Evolutionary conservation across 1,140 invertebrate species (phyloP).

Genomic region (Rhopalosiphum padi): DNA sequence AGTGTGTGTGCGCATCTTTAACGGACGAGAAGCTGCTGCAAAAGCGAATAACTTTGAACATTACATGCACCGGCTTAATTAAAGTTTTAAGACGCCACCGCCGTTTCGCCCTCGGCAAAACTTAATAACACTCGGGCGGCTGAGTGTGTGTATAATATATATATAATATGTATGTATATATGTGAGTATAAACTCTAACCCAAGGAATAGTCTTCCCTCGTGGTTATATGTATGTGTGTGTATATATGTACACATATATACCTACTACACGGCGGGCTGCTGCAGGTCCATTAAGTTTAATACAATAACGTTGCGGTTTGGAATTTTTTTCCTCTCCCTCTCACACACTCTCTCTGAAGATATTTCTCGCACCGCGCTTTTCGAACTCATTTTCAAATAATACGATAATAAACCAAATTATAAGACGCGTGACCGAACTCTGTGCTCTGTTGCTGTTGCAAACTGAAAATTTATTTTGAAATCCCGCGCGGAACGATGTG

Average conservation of each 20-base stretch:
- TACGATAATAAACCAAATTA: slow-evolving; percentile 32
- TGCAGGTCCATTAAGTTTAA: slow-evolving; percentile 26
- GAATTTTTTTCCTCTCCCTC: not conserved
- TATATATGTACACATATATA: not conserved
- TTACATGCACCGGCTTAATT: slow-evolving; percentile 55
- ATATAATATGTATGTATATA: not conserved
- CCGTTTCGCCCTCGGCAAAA: not conserved
- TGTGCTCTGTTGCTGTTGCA: not conserved
- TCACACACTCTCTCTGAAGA: not conserved
- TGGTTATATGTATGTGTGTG: not conserved
- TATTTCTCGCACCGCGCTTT: slow-evolving; percentile 7
- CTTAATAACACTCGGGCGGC: not conserved
- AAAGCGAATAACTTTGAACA: slow-evolving; percentile 12
- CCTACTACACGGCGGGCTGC: not conserved
- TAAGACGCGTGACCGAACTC: slow-evolving; percentile 29
- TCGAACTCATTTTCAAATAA: slow-evolving; percentile 7
- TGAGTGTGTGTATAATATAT: not conserved
- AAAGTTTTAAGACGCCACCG: slow-evolving; percentile 42
- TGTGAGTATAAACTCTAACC: not conserved
- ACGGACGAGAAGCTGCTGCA: not conserved
- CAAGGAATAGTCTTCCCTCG: not conserved
- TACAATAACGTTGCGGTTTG: not conserved
- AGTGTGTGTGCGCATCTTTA: not conserved
- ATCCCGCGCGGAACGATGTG: not conserved
- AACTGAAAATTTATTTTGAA: not conserved